A percentile compares a stretch with the other conserved stretches of the same genome.
These are phyloP conservation scores for Temnothorax nylanderi DNA, from an alignment of 1,140 invertebrate species.

Conservation along the genomic window DNA sequence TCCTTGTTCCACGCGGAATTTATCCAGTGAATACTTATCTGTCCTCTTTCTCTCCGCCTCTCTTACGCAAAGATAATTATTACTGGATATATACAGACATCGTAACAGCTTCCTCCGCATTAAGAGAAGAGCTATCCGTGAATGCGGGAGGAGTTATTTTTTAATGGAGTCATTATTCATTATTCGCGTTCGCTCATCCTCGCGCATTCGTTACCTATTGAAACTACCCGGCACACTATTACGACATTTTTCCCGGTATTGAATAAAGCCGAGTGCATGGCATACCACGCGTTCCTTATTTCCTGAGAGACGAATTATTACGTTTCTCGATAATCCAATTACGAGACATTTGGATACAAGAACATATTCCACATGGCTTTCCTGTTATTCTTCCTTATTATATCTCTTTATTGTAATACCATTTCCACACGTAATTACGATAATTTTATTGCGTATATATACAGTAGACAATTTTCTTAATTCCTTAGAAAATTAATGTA, in stretches of 20 bases:
- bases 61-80: slow-evolving; percentile 29
- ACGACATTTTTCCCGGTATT: slow-evolving; percentile 1
- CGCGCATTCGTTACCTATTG: slow-evolving; percentile 23
- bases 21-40: slow-evolving; percentile 7
- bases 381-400: background rate
- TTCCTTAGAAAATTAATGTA: background rate
- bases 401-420: background rate
- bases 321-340: slow-evolving; percentile 37
- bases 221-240: background rate
- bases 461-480: background rate
- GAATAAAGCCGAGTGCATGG: background rate
- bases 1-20: background rate
- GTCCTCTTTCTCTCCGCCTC: background rate
- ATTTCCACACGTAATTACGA: background rate
- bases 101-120: background rate
- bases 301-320: slow-evolving; percentile 34
- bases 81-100: background rate
- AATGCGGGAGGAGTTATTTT: slow-evolving; percentile 30
- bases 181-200: slow-evolving; percentile 4
- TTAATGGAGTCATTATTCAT: slow-evolving; percentile 32
- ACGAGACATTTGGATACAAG: background rate
- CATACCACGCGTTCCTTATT: slow-evolving; percentile 1
- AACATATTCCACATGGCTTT: background rate
- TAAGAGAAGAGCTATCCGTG: background rate
- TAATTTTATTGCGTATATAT: background rate